Base-by-base conservation (phyloP, 2,888 invertebrate genomes). In the Troides aeacus region DNA sequence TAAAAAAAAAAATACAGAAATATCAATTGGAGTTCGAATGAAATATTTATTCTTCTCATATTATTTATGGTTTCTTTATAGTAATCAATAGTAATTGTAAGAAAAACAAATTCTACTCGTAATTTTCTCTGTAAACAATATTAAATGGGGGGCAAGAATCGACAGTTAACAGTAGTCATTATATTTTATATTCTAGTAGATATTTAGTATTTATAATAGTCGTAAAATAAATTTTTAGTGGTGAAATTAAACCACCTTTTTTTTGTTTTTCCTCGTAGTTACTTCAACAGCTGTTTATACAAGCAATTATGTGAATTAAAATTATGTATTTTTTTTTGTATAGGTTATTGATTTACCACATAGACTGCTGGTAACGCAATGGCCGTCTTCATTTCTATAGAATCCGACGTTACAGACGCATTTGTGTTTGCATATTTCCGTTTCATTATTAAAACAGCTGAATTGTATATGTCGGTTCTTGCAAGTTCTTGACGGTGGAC, bases 291-390 rank as follows among this genome's bases (percentile, higher is more conserved):
- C 46, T 46, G 46, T 46, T 15, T 4, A 53, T 53, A 53, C 15
- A 53, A 53, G n/a, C n/a, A 53, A 53, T 30, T 24, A 24, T 24
- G 4, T 4, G 24, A 24, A 2, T 2, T 53, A 12, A 53, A 50
- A 50, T 17, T 18, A 6, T 15, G 15, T 2, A 15, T 46, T 15
- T 8, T 18, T 6, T 18, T n/a, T n/a, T n/a, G 2, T n/a, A 53
- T 53, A 53, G 4, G n/a, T 18, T 53, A 53, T n/a, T 53, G 7
- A 36, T 57, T 66, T 21, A 69, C 69, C 65, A 23, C 69, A 69
- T n/a, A 66, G 18, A 17, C 65, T 65, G 24, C 58, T 50, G 1
- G 62, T 69, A 10, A 69, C 69, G n/a, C 69, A 69, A 50, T 62
- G 39, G 36, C 69, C 69, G 4, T 69, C 62, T 12, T 57, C 5